phyloP scores from a whole-genome alignment of 2,113 vertebrate genomes.

The Reinhardtius hippoglossoides region DNA sequence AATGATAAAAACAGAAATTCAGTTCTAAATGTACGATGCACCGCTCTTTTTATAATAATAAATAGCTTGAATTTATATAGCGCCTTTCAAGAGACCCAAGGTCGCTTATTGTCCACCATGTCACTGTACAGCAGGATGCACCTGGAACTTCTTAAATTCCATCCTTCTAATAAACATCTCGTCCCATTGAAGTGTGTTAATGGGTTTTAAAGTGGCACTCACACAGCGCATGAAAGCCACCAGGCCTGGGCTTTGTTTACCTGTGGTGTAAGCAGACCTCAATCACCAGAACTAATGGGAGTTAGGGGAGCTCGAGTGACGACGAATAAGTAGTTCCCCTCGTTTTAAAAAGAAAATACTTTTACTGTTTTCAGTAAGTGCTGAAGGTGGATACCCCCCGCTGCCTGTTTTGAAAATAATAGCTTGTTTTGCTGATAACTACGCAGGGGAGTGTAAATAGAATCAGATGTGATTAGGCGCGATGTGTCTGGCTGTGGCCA shows the following conservation, averaged over 20 bases:
- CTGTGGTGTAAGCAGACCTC: conserved; percentile 68
- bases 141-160: conserved; percentile 72
- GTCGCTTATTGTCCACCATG: conserved; percentile 6
- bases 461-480: conserved; percentile 69
- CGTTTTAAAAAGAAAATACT: conserved; percentile 7
- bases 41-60: conserved; percentile 4
- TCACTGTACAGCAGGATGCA: conserved; percentile 54
- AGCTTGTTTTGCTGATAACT: conserved; percentile 48
- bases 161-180: conserved; percentile 65
- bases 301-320: conserved; percentile 46
- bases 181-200: conserved; percentile 72
- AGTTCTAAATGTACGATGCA: not conserved
- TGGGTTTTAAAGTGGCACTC: conserved; percentile 77
- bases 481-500: conserved; percentile 55
- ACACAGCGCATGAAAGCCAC: conserved; percentile 63
- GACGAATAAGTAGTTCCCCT: not conserved
- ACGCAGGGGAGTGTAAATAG: conserved; percentile 63
- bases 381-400: conserved; percentile 8
- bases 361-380: not conserved
- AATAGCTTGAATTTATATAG: too few species aligned
- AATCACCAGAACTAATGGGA: conserved; percentile 53
- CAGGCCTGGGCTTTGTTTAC: conserved; percentile 69
- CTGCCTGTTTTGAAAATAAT: conserved; percentile 38
- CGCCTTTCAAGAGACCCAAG: too few species aligned
- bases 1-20: not conserved